A percentile compares a stretch with the other conserved stretches of the same genome.
Evolutionary conservation across 2,113 vertebrate species (phyloP).

Genomic region (Trematocara variabile): DNA sequence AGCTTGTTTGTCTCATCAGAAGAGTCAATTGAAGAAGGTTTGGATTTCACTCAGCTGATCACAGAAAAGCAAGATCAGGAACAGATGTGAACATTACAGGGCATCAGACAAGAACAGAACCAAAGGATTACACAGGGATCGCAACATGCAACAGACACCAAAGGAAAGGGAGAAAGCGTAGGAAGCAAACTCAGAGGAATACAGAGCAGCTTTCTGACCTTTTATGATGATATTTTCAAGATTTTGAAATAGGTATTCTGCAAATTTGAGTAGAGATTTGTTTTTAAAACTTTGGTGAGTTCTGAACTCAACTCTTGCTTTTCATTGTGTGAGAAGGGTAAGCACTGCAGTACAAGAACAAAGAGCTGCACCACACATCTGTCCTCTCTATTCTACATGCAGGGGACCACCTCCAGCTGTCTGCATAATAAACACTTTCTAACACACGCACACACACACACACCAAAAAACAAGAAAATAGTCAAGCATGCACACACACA

Average conservation of each 20-base stretch:
- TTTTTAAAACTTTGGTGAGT: neutral
- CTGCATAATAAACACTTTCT: conserved; percentile 58
- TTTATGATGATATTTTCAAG: neutral
- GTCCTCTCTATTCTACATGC: conserved; percentile 53
- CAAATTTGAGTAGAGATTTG: neutral
- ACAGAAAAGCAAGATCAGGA: conserved; percentile 35
- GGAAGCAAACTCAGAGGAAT: neutral
- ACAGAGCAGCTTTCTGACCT: neutral
- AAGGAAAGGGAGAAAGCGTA: neutral
- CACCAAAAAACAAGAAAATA: neutral
- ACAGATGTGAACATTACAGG: conserved; percentile 14
- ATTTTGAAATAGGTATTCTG: neutral
- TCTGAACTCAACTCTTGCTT: neutral
- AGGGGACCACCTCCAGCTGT: conserved; percentile 65
- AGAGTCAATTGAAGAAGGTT: conserved; percentile 9
- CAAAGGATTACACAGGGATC: conserved; percentile 35
- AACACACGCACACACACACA: neutral
- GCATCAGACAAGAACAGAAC: conserved; percentile 40
- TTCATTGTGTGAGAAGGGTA: neutral
- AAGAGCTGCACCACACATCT: conserved; percentile 54
- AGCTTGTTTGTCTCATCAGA: neutral
- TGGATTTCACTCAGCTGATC: conserved; percentile 34
- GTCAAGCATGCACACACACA: neutral
- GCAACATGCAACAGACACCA: conserved; percentile 2
- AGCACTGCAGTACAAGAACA: conserved; percentile 37